Evolutionary conservation across 2,797 vertebrate genomes (phyloP).

Genomic region (Scleropages formosus): DNA sequence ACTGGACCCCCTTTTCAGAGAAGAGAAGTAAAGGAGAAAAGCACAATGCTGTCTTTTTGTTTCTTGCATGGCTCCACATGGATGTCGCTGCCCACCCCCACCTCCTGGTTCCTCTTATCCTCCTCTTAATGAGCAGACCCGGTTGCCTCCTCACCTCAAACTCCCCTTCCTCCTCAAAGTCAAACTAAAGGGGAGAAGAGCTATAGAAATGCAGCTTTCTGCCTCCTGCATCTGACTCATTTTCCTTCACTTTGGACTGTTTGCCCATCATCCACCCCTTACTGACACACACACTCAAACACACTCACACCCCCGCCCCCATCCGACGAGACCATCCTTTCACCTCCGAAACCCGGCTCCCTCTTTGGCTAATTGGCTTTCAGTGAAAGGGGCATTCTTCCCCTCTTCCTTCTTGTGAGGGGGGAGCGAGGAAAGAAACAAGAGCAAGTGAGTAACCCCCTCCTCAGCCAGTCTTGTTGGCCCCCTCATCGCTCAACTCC

Average conservation of each 20-base stretch:
- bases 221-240: conserved; percentile 26
- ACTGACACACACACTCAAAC: conserved; percentile 19
- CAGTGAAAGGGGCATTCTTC: conserved; percentile 59
- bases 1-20: conserved; percentile 30
- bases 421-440: conserved; percentile 49
- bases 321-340: conserved; percentile 4
- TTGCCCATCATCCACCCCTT: conserved; percentile 40
- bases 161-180: conserved; percentile 18
- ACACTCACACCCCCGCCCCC: not conserved
- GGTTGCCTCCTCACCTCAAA: not conserved
- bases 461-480: conserved; percentile 23
- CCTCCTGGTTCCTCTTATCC: conserved; percentile 2
- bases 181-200: not conserved
- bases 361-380: conserved; percentile 57
- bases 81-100: conserved; percentile 29
- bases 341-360: conserved; percentile 46
- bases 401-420: conserved; percentile 43
- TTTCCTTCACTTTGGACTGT: conserved; percentile 28
- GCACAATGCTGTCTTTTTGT: conserved; percentile 45
- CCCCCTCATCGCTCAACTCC: conserved; percentile 34
- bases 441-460: conserved; percentile 51
- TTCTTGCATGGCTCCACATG: conserved; percentile 32
- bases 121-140: conserved; percentile 19
- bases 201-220: conserved; percentile 1
- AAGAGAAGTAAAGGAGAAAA: conserved; percentile 9